Evolutionary conservation across 1,140 invertebrate species (phyloP).

Genomic region (Lucilia cuprina): DNA sequence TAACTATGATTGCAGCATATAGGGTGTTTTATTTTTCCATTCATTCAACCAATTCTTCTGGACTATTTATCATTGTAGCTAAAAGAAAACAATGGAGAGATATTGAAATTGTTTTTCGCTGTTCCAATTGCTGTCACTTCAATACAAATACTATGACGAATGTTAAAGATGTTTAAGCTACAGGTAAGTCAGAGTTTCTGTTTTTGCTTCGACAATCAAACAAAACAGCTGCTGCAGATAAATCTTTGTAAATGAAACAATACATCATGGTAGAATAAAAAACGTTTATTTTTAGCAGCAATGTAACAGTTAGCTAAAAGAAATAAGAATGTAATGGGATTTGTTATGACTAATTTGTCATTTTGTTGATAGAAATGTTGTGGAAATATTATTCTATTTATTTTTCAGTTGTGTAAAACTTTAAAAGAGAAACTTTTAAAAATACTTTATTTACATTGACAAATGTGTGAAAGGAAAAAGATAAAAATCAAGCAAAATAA

Average conservation of each 20-base stretch:
- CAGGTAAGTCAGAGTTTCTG: background rate
- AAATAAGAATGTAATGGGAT: no score
- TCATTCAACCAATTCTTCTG: background rate
- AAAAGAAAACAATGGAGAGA: background rate
- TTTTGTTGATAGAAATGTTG: no score
- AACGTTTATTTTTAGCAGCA: background rate
- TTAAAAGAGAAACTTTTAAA: no score
- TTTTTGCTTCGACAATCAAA: background rate
- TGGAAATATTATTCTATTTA: no score
- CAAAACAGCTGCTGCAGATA: background rate
- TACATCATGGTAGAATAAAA: background rate
- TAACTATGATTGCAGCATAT: background rate
- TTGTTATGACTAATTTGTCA: no score
- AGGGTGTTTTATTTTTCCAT: background rate
- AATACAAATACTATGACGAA: no score
- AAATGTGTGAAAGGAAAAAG: no score
- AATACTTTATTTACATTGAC: no score
- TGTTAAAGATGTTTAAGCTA: background rate
- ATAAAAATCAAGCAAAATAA: no score
- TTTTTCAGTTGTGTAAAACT: no score
- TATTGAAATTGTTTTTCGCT: background rate
- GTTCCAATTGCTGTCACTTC: background rate
- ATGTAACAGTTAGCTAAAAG: background rate
- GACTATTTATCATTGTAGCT: background rate
- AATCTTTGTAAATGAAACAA: background rate